Evolutionary conservation across 2,888 invertebrate species (phyloP), one percentile per base, ranked within the genome.

Genomic region (Agrypnus murinus): DNA sequence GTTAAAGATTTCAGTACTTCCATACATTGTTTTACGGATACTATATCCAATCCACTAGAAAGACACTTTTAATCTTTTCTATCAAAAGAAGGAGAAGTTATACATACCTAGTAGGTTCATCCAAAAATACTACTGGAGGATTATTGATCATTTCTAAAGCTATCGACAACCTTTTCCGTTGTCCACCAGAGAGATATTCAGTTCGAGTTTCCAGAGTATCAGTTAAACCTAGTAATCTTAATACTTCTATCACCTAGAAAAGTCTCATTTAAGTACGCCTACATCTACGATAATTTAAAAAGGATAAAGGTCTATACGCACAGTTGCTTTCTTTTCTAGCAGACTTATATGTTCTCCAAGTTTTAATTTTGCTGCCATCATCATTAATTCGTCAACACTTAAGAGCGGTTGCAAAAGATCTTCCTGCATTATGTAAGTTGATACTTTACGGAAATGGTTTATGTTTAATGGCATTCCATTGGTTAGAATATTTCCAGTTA

Each of bases 61-160:
- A 25, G 25, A 25, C 2, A 2, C 2, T 3, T 3, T 25, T 25
- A 25, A 25, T 25, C 5, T 5, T 5, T 25, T 25, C 25, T 5
- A 25, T 25, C n/a, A n/a, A n/a, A n/a, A n/a, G n/a, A n/a, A n/a
- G n/a, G n/a, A n/a, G n/a, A n/a, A 25, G 2, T 25, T 25, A 2
- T 25, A 25, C 89, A 88, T 84, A 93, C 94, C 92, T 92, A 1
- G 94, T 94, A 17, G 94, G 94, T 83, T 94, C 94, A 83, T 94
- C 94, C 5, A 25, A 25, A 5, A 25, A 25, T 25, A 25, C 5
- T 25, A 25, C 25, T 5, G 25, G 25, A 3, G 94, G 95, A 83
- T 95, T 95, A 85, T 92, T 94, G 74, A 95, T 93, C 65, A 95
- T 86, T 83, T 95, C 95, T 74, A 93, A 82, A 0, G 93, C 94